These are phyloP conservation scores for Todiramphus chloris DNA, from an alignment of 2,113 vertebrate genomes.

Conservation along the genomic window DNA sequence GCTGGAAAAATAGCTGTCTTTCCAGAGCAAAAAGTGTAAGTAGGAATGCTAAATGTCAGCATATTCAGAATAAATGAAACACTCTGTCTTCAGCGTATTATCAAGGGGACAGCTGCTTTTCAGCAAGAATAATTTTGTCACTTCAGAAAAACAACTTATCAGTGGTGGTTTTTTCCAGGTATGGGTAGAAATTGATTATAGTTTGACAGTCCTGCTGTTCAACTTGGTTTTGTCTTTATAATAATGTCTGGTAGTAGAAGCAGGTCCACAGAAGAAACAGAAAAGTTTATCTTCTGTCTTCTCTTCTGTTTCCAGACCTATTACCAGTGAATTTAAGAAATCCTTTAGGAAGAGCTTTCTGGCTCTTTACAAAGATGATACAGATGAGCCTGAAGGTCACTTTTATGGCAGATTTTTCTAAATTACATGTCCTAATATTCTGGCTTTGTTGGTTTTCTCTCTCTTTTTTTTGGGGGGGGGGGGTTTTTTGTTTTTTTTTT, in stretches of 20 bases:
- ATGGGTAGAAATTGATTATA: neutral
- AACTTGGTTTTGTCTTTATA: neutral
- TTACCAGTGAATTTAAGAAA: neutral
- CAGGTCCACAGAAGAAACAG: neutral
- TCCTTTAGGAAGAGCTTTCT: neutral
- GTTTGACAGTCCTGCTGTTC: neutral
- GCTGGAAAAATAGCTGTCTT: neutral
- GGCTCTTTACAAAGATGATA: neutral
- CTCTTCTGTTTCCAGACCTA: neutral
- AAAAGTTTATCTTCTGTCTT: neutral
- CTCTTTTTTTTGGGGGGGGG: neutral
- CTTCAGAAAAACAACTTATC: neutral
- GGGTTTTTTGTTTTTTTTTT: no score
- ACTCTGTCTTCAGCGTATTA: neutral
- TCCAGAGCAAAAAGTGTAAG: neutral
- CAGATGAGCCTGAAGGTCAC: neutral
- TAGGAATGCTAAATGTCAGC: neutral
- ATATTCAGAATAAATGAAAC: neutral
- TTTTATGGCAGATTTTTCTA: neutral
- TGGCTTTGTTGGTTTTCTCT: neutral
- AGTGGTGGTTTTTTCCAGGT: fast-evolving
- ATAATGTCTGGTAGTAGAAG: neutral
- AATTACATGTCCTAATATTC: neutral
- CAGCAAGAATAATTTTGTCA: neutral
- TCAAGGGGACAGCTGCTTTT: neutral